These are phyloP conservation scores for Trissolcus basalis DNA, from an alignment of 1,140 invertebrate genomes.

Conservation along the genomic window DNA sequence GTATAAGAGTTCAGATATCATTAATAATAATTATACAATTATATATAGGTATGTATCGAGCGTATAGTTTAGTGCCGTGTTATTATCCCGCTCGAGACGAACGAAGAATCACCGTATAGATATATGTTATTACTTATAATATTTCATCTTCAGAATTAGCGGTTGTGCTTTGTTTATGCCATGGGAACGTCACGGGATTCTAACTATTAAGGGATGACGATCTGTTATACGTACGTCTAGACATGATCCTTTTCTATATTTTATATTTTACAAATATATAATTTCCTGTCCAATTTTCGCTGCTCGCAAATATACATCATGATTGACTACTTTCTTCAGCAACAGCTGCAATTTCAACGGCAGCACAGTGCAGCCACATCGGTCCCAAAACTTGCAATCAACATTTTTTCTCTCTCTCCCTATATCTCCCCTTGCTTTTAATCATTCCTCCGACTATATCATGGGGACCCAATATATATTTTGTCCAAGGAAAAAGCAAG, in stretches of 20 bases:
- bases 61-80: slow-evolving; percentile 76
- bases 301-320: slow-evolving; percentile 1
- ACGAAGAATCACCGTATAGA: slow-evolving; percentile 67
- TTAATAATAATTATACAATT: slow-evolving; percentile 79
- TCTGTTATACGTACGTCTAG: slow-evolving; percentile 30
- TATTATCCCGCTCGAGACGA: slow-evolving; percentile 73
- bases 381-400: slow-evolving; percentile 41
- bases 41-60: slow-evolving; percentile 75
- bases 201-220: slow-evolving; percentile 67
- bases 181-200: slow-evolving; percentile 72
- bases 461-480: slow-evolving; percentile 17
- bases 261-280: slow-evolving; percentile 49
- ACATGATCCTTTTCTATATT: slow-evolving; percentile 49
- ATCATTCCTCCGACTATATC: slow-evolving; percentile 23
- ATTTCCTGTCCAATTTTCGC: slow-evolving; percentile 23
- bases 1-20: slow-evolving; percentile 73
- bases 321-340: slow-evolving; percentile 35
- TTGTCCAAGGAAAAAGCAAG: slow-evolving; percentile 24
- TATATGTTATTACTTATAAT: slow-evolving; percentile 78
- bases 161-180: slow-evolving; percentile 77
- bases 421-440: too few relatives aligned
- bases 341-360: slow-evolving; percentile 45
- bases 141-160: slow-evolving; percentile 77
- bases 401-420: background rate
- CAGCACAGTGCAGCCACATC: too few relatives aligned